phyloP scores from a whole-genome alignment of 2,113 vertebrate species.

The Campylorhamphus procurvoides region DNA sequence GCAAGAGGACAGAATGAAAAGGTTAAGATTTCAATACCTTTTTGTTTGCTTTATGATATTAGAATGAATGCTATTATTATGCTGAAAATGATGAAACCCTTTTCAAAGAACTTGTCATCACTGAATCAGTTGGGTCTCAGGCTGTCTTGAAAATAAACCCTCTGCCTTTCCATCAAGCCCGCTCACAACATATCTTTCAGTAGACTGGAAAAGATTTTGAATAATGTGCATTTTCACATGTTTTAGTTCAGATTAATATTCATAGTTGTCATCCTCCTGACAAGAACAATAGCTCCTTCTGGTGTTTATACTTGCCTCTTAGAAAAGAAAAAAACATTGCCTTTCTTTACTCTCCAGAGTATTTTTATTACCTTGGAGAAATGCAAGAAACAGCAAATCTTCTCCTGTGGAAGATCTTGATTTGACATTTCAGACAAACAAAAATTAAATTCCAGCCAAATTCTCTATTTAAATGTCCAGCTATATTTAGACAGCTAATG shows the following conservation, averaged over 20 bases:
- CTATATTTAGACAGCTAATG: not conserved
- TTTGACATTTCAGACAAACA: not conserved
- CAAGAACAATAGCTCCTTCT: slow-evolving; percentile 50
- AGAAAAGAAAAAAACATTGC: not conserved
- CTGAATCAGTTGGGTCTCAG: not conserved
- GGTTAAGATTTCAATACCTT: slow-evolving; percentile 14
- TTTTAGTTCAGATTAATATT: slow-evolving; percentile 44
- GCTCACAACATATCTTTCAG: slow-evolving; percentile 11
- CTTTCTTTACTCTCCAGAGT: not conserved
- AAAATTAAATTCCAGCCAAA: not conserved
- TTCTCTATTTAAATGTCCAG: not conserved
- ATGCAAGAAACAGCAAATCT: not conserved
- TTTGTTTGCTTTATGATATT: slow-evolving; percentile 13
- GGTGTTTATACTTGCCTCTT: not conserved
- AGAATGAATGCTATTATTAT: slow-evolving; percentile 28
- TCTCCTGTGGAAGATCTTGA: not conserved
- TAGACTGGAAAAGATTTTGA: slow-evolving; percentile 35
- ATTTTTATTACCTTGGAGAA: not conserved
- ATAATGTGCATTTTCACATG: slow-evolving; percentile 51
- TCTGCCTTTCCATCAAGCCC: slow-evolving; percentile 32
- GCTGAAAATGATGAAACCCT: not conserved
- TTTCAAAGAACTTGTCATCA: slow-evolving; percentile 41
- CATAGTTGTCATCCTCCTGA: slow-evolving; percentile 39
- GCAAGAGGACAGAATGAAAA: slow-evolving; percentile 7
- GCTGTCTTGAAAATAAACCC: slow-evolving; percentile 40